A percentile compares a stretch with the other conserved stretches of the same genome.
Evolutionary conservation across 92 coral and sea anemone genomes (phyloP).

Genomic region (Muricea muricata): DNA sequence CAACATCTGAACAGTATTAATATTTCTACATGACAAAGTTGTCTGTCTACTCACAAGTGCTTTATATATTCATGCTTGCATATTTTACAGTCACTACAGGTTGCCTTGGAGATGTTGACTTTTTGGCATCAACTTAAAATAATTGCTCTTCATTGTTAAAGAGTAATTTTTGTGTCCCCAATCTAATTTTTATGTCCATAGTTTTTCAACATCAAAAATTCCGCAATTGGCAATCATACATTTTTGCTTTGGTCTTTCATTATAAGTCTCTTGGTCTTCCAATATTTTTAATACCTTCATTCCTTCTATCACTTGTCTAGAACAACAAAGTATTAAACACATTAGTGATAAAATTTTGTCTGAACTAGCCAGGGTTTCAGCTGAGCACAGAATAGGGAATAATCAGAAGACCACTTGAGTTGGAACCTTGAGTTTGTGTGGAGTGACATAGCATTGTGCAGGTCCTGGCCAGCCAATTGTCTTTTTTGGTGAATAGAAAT

Average conservation of each 20-base stretch:
- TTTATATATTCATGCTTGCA: background rate
- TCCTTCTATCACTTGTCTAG: conserved; percentile 95
- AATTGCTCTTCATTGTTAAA: background rate
- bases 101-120: background rate
- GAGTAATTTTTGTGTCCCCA: background rate
- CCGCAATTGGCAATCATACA: conserved; percentile 87
- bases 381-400: too few species aligned
- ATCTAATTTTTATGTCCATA: conserved; percentile 66
- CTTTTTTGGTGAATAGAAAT: too few species aligned
- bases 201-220: conserved; percentile 69
- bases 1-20: too few species aligned
- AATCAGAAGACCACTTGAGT: too few species aligned
- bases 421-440: too few species aligned
- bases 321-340: background rate
- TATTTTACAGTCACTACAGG: background rate
- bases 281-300: conserved; percentile 71
- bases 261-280: conserved; percentile 88
- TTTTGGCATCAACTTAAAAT: background rate
- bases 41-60: background rate
- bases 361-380: too few species aligned
- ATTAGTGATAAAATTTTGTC: too few species aligned
- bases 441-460: too few species aligned
- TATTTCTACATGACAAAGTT: too few species aligned
- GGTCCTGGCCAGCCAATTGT: too few species aligned
- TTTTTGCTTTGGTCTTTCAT: conserved; percentile 87